phyloP scores from a whole-genome alignment of 53 echinoderm and acorn worm genomes.

The Mesocentrotus franciscanus region DNA sequence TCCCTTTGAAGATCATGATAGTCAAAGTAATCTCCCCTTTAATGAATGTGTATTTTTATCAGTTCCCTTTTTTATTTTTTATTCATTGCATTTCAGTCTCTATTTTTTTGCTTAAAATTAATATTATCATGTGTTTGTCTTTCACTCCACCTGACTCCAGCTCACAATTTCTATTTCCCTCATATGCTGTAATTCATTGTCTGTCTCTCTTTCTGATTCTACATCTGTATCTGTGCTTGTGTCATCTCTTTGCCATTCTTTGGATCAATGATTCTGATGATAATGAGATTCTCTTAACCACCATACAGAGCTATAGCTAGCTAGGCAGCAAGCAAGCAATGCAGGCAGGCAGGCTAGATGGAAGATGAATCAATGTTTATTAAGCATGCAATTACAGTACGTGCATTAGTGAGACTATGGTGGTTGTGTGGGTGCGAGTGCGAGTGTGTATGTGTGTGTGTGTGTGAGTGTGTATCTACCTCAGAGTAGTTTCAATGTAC shows the following conservation, averaged over 20 bases:
- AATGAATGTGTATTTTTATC: not conserved
- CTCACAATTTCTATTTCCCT: not conserved
- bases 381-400: constrained; percentile 35
- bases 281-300: constrained; percentile 59
- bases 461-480: not conserved
- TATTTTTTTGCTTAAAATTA: not conserved
- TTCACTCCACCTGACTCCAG: not conserved
- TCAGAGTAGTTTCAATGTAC: not conserved
- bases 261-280: constrained; percentile 55
- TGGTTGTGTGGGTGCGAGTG: constrained; percentile 4
- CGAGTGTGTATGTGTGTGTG: not conserved
- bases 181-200: not conserved
- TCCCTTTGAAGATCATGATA: too few relatives aligned
- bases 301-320: not conserved
- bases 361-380: constrained; percentile 63
- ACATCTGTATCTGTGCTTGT: constrained; percentile 11
- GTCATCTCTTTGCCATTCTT: not conserved
- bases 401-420: constrained; percentile 32
- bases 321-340: not conserved
- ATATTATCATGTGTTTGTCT: not conserved
- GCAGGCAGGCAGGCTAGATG: constrained; percentile 18
- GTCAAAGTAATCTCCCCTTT: too few relatives aligned
- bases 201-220: not conserved
- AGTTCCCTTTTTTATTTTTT: not conserved
- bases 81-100: not conserved